phyloP scores from a whole-genome alignment of 1,140 invertebrate species.

The Temnothorax curvispinosus region DNA sequence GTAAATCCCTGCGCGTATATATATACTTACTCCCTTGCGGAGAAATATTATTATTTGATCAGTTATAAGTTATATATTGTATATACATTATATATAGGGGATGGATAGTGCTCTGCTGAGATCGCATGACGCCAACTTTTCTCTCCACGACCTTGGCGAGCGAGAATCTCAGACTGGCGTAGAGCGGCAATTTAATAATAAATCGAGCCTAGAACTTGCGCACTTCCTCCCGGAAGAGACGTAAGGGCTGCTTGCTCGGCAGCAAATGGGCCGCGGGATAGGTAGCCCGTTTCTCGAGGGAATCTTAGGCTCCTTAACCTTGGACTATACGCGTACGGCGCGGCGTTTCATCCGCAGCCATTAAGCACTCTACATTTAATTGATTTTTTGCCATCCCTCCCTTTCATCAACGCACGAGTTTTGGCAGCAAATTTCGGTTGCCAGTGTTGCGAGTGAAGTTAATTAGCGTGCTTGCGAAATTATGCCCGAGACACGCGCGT shows the following conservation, averaged over 20 bases:
- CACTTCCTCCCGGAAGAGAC: conserved; percentile 79
- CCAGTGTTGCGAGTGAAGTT: conserved; percentile 23
- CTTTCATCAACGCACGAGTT: conserved; percentile 8
- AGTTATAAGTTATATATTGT: conserved; percentile 21
- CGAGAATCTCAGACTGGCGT: conserved; percentile 50
- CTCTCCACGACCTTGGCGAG: conserved; percentile 63
- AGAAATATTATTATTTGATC: conserved; percentile 70
- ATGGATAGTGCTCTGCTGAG: conserved; percentile 19
- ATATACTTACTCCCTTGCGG: conserved; percentile 52
- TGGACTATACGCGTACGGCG: conserved; percentile 66
- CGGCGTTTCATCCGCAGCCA: conserved; percentile 77
- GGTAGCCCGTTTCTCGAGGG: conserved; percentile 79
- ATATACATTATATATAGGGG: neutral
- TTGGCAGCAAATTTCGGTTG: conserved; percentile 9
- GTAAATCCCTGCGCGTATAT: conserved; percentile 66
- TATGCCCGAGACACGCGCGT: conserved; percentile 12
- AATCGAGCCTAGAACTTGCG: conserved; percentile 82
- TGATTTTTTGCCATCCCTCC: conserved; percentile 74
- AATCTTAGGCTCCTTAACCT: conserved; percentile 81
- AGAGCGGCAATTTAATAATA: conserved; percentile 80
- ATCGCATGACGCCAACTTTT: conserved; percentile 64
- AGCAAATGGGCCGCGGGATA: conserved; percentile 62
- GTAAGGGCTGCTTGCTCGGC: conserved; percentile 38
- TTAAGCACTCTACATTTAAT: conserved; percentile 82
- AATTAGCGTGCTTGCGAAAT: conserved; percentile 52